These are phyloP conservation scores for Nemotelus nigrinus DNA, from an alignment of 2,888 invertebrate genomes.

Conservation along the genomic window DNA sequence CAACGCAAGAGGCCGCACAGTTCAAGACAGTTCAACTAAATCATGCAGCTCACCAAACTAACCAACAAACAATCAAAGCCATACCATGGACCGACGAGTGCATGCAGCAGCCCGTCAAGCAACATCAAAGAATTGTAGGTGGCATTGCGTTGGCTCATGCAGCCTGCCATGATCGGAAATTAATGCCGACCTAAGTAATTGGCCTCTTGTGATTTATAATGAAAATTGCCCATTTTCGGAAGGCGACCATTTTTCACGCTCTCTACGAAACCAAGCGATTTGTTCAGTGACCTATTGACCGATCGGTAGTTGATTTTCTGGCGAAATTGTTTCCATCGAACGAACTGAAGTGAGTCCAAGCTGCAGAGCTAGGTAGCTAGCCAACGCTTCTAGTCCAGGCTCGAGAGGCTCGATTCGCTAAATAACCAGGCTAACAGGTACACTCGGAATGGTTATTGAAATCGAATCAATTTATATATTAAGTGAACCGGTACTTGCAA, in stretches of 20 bases:
- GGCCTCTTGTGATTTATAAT: conserved; percentile 13
- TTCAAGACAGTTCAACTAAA: conserved; percentile 9
- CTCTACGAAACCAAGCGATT: neutral
- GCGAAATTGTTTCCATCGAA: conserved; percentile 6
- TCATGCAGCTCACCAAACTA: neutral
- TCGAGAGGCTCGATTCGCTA: neutral
- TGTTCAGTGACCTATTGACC: conserved; percentile 32
- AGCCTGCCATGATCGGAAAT: neutral
- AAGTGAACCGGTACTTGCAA: neutral
- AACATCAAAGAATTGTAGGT: conserved; percentile 5
- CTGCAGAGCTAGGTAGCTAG: neutral
- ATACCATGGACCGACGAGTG: too few relatives aligned
- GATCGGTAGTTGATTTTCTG: neutral
- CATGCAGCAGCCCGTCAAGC: neutral
- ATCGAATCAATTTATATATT: conserved; percentile 20
- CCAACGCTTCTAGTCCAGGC: neutral
- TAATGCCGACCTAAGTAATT: neutral
- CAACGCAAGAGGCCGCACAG: neutral
- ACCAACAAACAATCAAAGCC: neutral
- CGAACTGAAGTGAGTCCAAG: neutral
- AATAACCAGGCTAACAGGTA: conserved; percentile 32
- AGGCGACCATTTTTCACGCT: neutral
- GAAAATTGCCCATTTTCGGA: conserved; percentile 21
- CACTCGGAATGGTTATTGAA: conserved; percentile 7
- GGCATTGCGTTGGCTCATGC: conserved; percentile 24